Evolutionary conservation across 1,140 invertebrate species (phyloP), one percentile per base, ranked within the genome.

Genomic region (Ceratosolen fusciceps): DNA sequence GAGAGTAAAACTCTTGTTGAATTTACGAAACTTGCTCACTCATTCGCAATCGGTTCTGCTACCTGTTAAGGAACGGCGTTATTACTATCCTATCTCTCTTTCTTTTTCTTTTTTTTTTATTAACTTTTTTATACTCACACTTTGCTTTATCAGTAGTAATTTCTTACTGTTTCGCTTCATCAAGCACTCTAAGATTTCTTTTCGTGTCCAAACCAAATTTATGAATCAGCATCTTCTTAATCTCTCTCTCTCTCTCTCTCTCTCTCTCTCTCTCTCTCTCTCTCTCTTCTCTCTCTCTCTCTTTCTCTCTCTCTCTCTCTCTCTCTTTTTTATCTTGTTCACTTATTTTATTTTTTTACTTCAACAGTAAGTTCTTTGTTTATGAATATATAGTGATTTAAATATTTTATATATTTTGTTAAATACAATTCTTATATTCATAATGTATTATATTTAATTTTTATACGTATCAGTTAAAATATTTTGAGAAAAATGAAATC

Each of bases 291-390:
- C 77, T 82, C 52, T 58, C 74, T 62, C 24, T 68, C 54, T 21
- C 54, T 19, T 21, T 73, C 31, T 62, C 60, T 71, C 71, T 62
- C 47, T 79, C 79, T 37, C 47, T 73, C 58, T 67, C 65, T 58
- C 56, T 47, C 43, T 47, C 43, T 47, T 16, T 47, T 16, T 47
- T 16, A 9, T 47, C 43, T 47, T 16, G 7, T 77, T 37, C 70
- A 54, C 74, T 43, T 47, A 52, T 68, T 84, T 79, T 81, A 72
- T 81, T 80, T 77, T 76, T 82, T 81, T 83, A 82, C 83, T 83
- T 83, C n/a, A n/a, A n/a, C n/a, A n/a, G n/a, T n/a, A n/a, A n/a
- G n/a, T n/a, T 72, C 16, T 67, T 52, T 43, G 26, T n/a, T 26
- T 19, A 24, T 75, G 0, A n/a, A n/a, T 52, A 24, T 34, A 43